Base-by-base conservation (phyloP, 2,113 vertebrate genomes). In the Monopterus albus region DNA sequence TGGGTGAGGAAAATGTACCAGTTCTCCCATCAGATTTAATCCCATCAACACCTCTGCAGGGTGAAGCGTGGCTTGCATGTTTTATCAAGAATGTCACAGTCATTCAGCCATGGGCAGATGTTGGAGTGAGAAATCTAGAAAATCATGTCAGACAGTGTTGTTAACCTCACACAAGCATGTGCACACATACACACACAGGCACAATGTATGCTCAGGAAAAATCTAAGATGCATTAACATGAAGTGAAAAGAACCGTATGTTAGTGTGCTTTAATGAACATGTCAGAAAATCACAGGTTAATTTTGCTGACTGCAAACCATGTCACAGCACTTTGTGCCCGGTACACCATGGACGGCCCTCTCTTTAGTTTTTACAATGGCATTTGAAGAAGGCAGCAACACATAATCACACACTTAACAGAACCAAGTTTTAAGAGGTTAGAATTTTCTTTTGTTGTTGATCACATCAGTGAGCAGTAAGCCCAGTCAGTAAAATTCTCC, bases 31-130 rank as follows among this genome's bases (percentile, higher is more conserved):
- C 73, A 78, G 49, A 63, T 69, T 59, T 36, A 72, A 79, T 58
- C 69, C 56, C 82, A 83, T 86, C 79, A 86, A 84, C 85, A 86
- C 85, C 62, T 87, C 56, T 0, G 31, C 35, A 73, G 62, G 50
- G 28, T 52, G 33, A 80, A 50, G 61, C 11, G n/a, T 43, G 35
- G 42, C 20, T 71, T 56, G 49, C 43, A 75, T 75, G 52, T 81
- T 73, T 82, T 82, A 72, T 64, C 60, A 38, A 40, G 9, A 45
- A n/a, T n/a, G n/a, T n/a, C n/a, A n/a, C n/a, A 64, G 29, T 35
- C 29, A 57, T 57, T 59, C 25, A 64, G 45, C 63, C 28, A 51
- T n/a, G 28, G 58, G 50, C 72, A 87, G 78, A 53, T 81, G 79
- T 53, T 55, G 0, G 42, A 52, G 64, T 67, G 65, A 77, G 57